Percentiles rank a stretch among this genome's conserved stretches.
These are phyloP conservation scores for Pangasianodon hypophthalmus DNA, from an alignment of 2,113 vertebrate genomes.

Conservation along the genomic window DNA sequence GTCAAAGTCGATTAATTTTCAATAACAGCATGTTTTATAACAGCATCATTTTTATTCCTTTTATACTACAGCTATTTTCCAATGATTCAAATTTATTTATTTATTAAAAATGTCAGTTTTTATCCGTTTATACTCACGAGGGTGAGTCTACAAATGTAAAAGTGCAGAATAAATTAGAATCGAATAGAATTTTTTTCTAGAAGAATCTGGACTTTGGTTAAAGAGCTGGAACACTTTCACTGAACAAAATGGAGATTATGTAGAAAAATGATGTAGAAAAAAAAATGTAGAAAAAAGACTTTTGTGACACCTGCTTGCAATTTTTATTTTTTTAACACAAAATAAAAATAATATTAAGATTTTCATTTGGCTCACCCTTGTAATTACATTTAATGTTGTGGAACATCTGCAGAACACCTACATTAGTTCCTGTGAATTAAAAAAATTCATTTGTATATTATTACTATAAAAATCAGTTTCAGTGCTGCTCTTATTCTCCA, in stretches of 20 bases:
- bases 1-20: not conserved
- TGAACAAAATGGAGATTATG: not conserved
- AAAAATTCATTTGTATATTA: not conserved
- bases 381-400: not conserved
- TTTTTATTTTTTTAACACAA: too few species aligned
- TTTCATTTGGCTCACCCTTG: not conserved
- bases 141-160: not conserved
- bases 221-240: too few species aligned
- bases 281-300: not conserved
- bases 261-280: not conserved
- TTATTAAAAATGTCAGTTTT: not conserved
- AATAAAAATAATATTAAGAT: not conserved
- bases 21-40: not conserved
- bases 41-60: not conserved
- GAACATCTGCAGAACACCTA: not conserved
- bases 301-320: not conserved
- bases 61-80: not conserved
- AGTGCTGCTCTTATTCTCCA: conserved; percentile 41
- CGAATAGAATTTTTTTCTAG: not conserved
- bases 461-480: not conserved
- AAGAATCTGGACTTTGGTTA: too few species aligned
- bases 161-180: not conserved
- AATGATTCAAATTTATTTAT: not conserved
- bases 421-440: not conserved
- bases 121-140: not conserved